A percentile compares a stretch with the other conserved stretches of the same genome.
These are phyloP conservation scores for Stigmatopora nigra DNA, from an alignment of 2,113 vertebrate species.

Conservation along the genomic window DNA sequence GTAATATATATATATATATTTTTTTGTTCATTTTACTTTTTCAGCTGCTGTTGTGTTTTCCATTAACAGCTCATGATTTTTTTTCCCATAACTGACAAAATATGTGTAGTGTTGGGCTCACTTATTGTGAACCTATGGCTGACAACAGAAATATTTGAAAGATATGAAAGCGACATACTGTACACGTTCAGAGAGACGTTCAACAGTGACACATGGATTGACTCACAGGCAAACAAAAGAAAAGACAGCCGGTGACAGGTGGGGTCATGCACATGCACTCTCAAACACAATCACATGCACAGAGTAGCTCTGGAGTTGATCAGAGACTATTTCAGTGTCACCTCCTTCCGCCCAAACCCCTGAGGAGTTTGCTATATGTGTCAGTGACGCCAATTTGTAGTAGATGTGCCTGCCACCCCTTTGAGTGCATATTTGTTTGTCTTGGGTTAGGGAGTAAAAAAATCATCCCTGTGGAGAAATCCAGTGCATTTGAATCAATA, in stretches of 20 bases:
- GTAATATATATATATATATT: not conserved
- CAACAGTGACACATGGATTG: slow-evolving; percentile 43
- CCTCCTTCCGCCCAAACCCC: slow-evolving; percentile 46
- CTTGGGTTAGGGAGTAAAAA: slow-evolving; percentile 1
- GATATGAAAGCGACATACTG: slow-evolving; percentile 14
- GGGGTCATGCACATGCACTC: slow-evolving; percentile 37
- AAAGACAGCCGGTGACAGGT: slow-evolving; percentile 44
- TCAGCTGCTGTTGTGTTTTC: slow-evolving; percentile 1
- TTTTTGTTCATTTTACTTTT: not conserved
- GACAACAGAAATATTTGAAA: slow-evolving; percentile 43
- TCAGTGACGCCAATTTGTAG: slow-evolving; percentile 49
- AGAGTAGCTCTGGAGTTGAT: slow-evolving; percentile 47
- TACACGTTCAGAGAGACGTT: slow-evolving; percentile 6
- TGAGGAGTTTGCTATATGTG: slow-evolving; percentile 49
- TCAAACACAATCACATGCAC: slow-evolving; percentile 16
- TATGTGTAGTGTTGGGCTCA: slow-evolving; percentile 10
- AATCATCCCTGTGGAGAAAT: slow-evolving; percentile 14
- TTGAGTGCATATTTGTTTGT: slow-evolving; percentile 16
- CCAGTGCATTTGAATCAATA: not conserved
- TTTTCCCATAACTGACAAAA: slow-evolving; percentile 10
- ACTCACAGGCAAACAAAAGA: slow-evolving; percentile 47
- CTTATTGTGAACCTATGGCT: slow-evolving; percentile 24
- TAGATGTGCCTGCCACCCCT: slow-evolving; percentile 21
- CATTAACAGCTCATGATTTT: not conserved
- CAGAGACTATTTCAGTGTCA: slow-evolving; percentile 53